These are phyloP conservation scores for Priocnemis perturbator DNA, from an alignment of 2,888 invertebrate species.

Conservation along the genomic window DNA sequence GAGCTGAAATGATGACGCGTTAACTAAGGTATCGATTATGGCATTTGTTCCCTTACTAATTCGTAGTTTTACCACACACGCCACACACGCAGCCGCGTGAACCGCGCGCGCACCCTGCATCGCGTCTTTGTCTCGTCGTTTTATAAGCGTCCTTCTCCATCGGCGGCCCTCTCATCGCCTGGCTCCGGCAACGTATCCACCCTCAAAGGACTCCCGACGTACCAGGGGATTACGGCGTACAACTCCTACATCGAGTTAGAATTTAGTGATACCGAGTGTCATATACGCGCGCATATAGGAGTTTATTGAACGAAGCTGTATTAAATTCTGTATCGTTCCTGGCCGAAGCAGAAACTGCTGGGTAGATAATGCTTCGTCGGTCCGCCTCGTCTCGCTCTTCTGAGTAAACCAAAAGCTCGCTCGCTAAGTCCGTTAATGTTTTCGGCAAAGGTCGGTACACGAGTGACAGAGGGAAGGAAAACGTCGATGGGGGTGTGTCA, in stretches of 20 bases:
- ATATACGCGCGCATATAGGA: constrained; percentile 51
- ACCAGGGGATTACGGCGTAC: constrained; percentile 59
- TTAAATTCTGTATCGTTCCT: constrained; percentile 60
- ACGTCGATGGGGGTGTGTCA: constrained; percentile 36
- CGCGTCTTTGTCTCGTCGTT: too few species aligned
- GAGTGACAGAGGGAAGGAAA: constrained; percentile 19
- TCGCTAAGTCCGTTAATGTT: too few species aligned
- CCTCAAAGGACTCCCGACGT: constrained; percentile 57
- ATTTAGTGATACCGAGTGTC: constrained; percentile 61
- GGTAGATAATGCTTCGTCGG: constrained; percentile 34
- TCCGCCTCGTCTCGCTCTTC: too few species aligned
- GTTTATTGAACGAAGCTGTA: constrained; percentile 66
- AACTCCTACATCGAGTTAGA: constrained; percentile 66
- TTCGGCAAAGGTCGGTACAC: too few species aligned
- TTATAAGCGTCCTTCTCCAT: constrained; percentile 7
- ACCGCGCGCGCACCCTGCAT: too few species aligned
- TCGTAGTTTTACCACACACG: neutral
- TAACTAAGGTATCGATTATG: too few species aligned
- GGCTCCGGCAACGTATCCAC: constrained; percentile 43
- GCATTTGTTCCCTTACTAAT: constrained; percentile 7
- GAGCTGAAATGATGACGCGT: too few species aligned
- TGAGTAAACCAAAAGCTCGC: neutral
- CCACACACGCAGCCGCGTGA: neutral
- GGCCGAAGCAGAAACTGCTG: constrained; percentile 27
- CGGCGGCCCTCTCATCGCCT: constrained; percentile 25